A percentile compares a stretch with the other conserved stretches of the same genome.
Conservation (phyloP, 2,797 vertebrate species). For the Eulemur rubriventer region DNA sequence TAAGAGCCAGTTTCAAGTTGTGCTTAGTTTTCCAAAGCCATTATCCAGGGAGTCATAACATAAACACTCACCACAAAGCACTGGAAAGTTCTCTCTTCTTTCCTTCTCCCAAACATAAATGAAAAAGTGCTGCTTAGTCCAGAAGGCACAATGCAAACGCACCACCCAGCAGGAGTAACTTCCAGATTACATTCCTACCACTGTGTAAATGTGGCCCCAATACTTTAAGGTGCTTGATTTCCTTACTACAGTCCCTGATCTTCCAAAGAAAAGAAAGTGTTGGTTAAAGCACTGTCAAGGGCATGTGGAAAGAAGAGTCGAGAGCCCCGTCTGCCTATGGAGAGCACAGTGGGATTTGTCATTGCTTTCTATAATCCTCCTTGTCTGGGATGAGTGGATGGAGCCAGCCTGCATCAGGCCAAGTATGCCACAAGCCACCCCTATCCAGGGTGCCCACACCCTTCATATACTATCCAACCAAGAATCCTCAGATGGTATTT, state of each 20-base stretch:
- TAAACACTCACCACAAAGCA: neutral
- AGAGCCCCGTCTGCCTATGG: neutral
- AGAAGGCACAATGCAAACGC: neutral
- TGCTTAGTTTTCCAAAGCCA: conserved; percentile 22
- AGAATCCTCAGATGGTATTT: neutral
- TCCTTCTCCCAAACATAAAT: conserved; percentile 23
- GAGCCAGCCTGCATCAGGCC: neutral
- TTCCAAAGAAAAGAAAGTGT: neutral
- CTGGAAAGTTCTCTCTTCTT: neutral
- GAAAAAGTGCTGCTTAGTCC: neutral
- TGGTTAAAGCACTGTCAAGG: neutral
- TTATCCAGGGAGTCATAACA: neutral
- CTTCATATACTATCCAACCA: neutral
- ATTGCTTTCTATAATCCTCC: neutral
- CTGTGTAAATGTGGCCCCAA: neutral
- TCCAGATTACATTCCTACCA: neutral
- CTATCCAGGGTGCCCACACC: neutral
- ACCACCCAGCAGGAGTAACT: neutral
- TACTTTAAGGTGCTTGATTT: neutral
- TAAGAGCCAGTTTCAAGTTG: conserved; percentile 37
- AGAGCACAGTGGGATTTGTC: no score
- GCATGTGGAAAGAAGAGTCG: neutral
- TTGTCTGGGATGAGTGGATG: neutral
- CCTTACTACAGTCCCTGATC: neutral
- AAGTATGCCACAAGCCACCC: neutral